Percentiles rank a stretch among this genome's conserved stretches.
phyloP scores from a whole-genome alignment of 2,797 vertebrate genomes.

The Gouania willdenowi region DNA sequence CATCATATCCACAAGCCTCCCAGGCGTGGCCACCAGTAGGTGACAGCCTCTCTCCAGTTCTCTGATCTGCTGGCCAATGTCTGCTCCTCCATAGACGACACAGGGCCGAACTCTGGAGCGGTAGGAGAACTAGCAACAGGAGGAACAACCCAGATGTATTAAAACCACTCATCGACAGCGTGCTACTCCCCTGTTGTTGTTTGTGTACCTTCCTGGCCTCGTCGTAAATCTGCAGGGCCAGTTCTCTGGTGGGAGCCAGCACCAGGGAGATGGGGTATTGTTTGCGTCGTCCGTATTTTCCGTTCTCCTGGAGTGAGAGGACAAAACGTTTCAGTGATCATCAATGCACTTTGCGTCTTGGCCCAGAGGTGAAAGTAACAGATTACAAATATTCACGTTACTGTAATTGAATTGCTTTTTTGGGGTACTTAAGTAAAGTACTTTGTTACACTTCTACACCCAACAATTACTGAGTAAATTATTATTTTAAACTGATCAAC shows the following conservation, averaged over 20 bases:
- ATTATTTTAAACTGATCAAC: too few relatives aligned
- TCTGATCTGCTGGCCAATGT: slow-evolving; percentile 95
- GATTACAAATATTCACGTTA: too few relatives aligned
- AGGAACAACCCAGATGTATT: not conserved
- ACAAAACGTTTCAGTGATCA: not conserved
- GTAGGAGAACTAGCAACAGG: slow-evolving; percentile 72
- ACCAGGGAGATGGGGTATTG: slow-evolving; percentile 94
- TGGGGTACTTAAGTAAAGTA: too few relatives aligned
- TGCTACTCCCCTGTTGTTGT: rapidly evolving
- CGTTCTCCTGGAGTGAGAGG: slow-evolving; percentile 81
- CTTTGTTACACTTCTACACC: too few relatives aligned
- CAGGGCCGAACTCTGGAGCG: slow-evolving; percentile 92
- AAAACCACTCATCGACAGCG: too few relatives aligned
- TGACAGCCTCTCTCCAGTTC: slow-evolving; percentile 94
- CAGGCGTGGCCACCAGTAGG: slow-evolving; percentile 92
- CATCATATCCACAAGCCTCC: slow-evolving; percentile 97
- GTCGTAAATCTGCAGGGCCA: slow-evolving; percentile 96
- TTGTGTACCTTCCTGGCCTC: slow-evolving; percentile 89
- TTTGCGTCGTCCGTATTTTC: slow-evolving; percentile 92
- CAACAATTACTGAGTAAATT: too few relatives aligned
- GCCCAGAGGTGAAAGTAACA: too few relatives aligned
- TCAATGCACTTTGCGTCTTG: too few relatives aligned
- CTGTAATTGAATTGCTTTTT: too few relatives aligned
- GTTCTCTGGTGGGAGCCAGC: slow-evolving; percentile 93
- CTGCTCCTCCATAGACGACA: slow-evolving; percentile 93